phyloP scores from a whole-genome alignment of 2,888 invertebrate genomes.

The Myopa testacea region DNA sequence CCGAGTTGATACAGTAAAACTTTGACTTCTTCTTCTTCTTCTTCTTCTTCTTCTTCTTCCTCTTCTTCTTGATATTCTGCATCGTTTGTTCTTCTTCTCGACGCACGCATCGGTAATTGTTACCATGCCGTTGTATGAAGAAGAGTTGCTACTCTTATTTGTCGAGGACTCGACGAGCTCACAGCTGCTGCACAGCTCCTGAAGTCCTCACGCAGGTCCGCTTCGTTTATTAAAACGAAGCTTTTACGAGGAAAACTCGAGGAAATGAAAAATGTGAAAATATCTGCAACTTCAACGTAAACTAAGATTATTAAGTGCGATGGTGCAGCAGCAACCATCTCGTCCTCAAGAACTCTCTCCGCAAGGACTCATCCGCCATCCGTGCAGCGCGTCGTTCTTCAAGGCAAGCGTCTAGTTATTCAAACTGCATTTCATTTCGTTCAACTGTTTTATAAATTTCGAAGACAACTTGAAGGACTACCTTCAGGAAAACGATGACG shows the following conservation, averaged over 20 bases:
- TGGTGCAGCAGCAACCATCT: conserved; percentile 6
- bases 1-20: too few relatives aligned
- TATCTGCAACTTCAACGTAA: neutral
- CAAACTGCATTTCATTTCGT: conserved; percentile 28
- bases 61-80: neutral
- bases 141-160: neutral
- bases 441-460: conserved; percentile 25
- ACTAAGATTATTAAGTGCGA: conserved; percentile 24
- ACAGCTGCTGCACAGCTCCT: neutral
- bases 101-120: neutral
- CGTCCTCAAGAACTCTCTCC: conserved; percentile 9
- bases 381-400: neutral
- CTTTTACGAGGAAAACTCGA: neutral
- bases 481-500: neutral
- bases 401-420: conserved; percentile 20
- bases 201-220: conserved; percentile 7
- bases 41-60: neutral
- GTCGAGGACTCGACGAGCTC: neutral
- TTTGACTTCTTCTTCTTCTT: neutral
- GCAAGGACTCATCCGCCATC: neutral
- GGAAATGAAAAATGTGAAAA: conserved; percentile 3
- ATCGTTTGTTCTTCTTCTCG: neutral
- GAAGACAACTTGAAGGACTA: conserved; percentile 10
- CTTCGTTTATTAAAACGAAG: neutral
- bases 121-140: conserved; percentile 1